Evolutionary conservation across 37 sponge, comb jelly and placozoan genomes (phyloP), one percentile per base, ranked within the genome.

Genomic region (Chondrilla cf. caribensis): DNA sequence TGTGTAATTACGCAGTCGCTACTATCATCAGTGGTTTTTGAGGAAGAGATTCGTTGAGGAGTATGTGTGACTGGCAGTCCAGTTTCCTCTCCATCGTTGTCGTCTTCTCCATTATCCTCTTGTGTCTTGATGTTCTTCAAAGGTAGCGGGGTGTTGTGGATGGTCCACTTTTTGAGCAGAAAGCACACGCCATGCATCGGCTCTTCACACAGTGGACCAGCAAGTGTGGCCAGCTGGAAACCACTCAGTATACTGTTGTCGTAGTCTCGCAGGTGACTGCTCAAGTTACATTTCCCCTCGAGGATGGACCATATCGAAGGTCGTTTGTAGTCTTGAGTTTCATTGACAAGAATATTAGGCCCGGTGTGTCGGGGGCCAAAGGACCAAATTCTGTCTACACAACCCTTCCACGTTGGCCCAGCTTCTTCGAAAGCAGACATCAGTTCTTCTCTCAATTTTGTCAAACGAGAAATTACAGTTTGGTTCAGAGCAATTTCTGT

Each of bases 201-300:
- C 75, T 98, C 99, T 72, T 98, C 94, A 87, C 99, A 98, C 33
- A 98, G 91, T 5, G 99, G 99, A 24, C 99, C 99, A 38, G 92
- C 78, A n/a, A 87, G 83, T 36, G 92, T 81, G 19, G 99, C 96
- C 78, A 98, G 85, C 79, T 98, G 96, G 54, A 98, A 98, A 7
- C 99, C 99, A 65, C 81, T 84, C 32, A 98, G 79, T 40, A 98
- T 87, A 57, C 92, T 90, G 60, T 73, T 81, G 62, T 96, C 95
- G 66, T 73, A 90, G 36, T 89, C 89, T 54, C 90, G 19, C 58
- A 88, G 55, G 24, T 40, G 22, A 9, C 36, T n/a, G 19, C 24
- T 71, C 18, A 31, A 11, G 3, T 86, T 68, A 7, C n/a, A 11
- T 2, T 65, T 73, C 0, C 77, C 59, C 43, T 73, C 60, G 9